Conservation (phyloP, 2,113 vertebrate species). For the Bucco capensis region DNA sequence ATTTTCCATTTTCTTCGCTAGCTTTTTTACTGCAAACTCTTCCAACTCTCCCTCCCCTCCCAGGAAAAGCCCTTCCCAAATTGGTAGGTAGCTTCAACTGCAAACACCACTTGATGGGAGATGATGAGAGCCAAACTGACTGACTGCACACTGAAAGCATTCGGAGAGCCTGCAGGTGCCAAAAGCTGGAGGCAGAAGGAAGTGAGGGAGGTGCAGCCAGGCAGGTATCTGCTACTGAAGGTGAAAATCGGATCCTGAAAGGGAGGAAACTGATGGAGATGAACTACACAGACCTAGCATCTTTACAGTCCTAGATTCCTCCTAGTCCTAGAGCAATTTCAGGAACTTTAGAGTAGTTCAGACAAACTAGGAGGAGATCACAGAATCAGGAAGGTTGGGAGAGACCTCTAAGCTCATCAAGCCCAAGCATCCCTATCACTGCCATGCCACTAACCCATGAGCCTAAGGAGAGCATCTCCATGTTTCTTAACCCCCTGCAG, state of each 20-base stretch:
- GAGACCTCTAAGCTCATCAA: too few species aligned
- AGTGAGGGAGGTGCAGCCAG: rapidly evolving
- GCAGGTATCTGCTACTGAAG: not conserved
- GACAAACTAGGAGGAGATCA: too few species aligned
- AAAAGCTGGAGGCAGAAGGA: not conserved
- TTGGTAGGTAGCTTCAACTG: not conserved
- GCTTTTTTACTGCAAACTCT: not conserved
- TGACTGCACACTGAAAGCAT: not conserved
- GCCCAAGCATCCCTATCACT: too few species aligned
- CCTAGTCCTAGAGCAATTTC: not conserved
- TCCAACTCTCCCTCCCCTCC: not conserved
- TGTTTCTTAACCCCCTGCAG: too few species aligned
- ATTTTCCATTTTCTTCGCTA: slow-evolving; percentile 5
- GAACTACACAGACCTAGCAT: not conserved
- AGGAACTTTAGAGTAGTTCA: not conserved
- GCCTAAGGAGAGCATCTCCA: too few species aligned
- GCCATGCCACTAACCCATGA: too few species aligned
- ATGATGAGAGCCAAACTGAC: not conserved
- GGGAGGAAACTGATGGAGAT: not conserved
- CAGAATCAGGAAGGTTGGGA: too few species aligned
- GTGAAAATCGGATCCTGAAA: not conserved
- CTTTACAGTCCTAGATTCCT: not conserved
- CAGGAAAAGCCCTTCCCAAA: not conserved
- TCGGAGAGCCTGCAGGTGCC: not conserved
- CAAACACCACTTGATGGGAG: not conserved